Evolutionary conservation across 2,113 vertebrate genomes (phyloP).

Genomic region (Oreochromis aureus): DNA sequence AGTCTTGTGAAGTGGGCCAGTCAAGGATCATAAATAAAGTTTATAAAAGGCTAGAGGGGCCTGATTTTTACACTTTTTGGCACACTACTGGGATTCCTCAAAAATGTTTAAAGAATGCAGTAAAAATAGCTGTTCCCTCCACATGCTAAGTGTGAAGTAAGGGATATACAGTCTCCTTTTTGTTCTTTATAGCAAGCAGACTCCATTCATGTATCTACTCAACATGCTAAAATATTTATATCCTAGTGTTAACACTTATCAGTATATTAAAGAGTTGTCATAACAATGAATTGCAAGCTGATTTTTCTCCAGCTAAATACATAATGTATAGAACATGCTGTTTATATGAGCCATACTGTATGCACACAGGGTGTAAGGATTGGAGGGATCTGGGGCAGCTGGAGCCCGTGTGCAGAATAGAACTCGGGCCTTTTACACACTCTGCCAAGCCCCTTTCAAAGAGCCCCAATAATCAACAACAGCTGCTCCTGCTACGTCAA

Average conservation of each 20-base stretch:
- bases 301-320: background rate
- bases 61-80: slow-evolving; percentile 29
- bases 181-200: background rate
- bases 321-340: slow-evolving; percentile 12
- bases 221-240: background rate
- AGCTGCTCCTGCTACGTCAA: slow-evolving; percentile 64
- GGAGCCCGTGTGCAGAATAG: slow-evolving; percentile 35
- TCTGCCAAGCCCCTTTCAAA: slow-evolving; percentile 54
- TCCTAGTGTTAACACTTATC: slow-evolving; percentile 6
- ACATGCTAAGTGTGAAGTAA: background rate
- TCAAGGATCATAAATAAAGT: slow-evolving; percentile 63
- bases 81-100: slow-evolving; percentile 8
- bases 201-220: background rate
- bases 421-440: slow-evolving; percentile 43
- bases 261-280: background rate
- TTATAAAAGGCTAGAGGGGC: slow-evolving; percentile 50
- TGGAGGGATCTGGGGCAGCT: slow-evolving; percentile 9
- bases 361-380: slow-evolving; percentile 38
- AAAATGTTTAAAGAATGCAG: slow-evolving; percentile 27
- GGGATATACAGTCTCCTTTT: background rate
- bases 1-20: slow-evolving; percentile 21
- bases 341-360: slow-evolving; percentile 24
- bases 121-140: background rate
- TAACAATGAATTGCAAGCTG: background rate
- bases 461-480: slow-evolving; percentile 69